Conservation (phyloP, 2,797 vertebrate species). For the Clamator glandarius region DNA sequence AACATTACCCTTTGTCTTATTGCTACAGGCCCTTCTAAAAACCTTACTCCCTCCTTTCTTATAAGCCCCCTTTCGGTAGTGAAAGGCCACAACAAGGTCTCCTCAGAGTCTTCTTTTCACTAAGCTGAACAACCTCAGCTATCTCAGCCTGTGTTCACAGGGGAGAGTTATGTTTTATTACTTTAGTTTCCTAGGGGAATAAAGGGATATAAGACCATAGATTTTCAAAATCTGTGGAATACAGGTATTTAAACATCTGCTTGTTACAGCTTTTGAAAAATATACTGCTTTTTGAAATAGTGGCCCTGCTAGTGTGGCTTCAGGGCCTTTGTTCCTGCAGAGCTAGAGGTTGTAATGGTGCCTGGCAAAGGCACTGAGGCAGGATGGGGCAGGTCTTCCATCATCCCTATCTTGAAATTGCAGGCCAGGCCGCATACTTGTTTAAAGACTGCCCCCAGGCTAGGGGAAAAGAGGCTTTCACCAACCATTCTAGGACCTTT, state of each 20-base stretch:
- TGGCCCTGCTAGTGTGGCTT: background rate
- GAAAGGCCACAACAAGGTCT: no score
- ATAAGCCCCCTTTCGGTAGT: no score
- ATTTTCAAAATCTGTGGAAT: background rate
- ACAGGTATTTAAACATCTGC: background rate
- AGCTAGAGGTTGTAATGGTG: background rate
- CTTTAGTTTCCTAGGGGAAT: background rate
- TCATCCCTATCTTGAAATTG: background rate
- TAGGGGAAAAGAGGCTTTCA: background rate
- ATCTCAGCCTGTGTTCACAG: no score
- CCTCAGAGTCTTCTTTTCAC: no score
- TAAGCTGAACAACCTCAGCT: no score
- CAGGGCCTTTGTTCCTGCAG: background rate
- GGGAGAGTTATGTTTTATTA: no score
- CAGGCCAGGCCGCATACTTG: background rate
- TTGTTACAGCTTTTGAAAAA: background rate
- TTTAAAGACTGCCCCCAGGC: background rate
- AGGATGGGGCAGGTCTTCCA: background rate
- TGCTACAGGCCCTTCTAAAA: no score
- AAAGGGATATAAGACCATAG: background rate
- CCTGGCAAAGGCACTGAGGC: no score
- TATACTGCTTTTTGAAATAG: background rate
- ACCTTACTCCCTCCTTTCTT: no score
- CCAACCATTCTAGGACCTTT: background rate
- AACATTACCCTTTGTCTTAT: no score